Evolutionary conservation across 1,140 invertebrate genomes (phyloP).

Genomic region (Lasaia peninsularis): DNA sequence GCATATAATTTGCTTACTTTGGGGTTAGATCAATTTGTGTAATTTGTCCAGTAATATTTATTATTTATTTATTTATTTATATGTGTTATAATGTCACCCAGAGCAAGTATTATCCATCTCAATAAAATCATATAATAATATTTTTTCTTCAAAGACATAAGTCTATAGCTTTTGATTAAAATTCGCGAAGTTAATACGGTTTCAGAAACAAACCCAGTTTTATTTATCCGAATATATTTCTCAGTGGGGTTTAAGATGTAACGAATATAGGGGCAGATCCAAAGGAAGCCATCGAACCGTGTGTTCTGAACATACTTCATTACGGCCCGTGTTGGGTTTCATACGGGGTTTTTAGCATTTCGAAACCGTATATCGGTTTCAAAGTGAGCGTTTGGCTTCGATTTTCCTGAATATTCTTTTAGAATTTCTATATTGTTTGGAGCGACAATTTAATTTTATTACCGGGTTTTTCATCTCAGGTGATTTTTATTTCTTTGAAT

Average conservation of each 20-base stretch:
- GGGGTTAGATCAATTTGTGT: too few relatives aligned
- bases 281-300: slow-evolving; percentile 45
- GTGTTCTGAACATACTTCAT: slow-evolving; percentile 56
- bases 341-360: slow-evolving; percentile 14
- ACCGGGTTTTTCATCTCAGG: too few relatives aligned
- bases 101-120: slow-evolving; percentile 12
- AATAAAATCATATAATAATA: slow-evolving; percentile 10
- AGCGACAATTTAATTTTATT: background rate
- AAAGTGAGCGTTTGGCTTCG: background rate
- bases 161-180: slow-evolving; percentile 21
- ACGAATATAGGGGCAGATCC: slow-evolving; percentile 34
- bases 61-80: too few relatives aligned
- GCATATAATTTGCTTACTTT: too few relatives aligned
- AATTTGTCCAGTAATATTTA: too few relatives aligned
- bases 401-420: background rate
- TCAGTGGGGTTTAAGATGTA: slow-evolving; percentile 28
- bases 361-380: slow-evolving; percentile 5
- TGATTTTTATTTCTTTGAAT: too few relatives aligned
- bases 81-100: background rate
- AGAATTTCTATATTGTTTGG: background rate
- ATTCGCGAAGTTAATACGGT: slow-evolving; percentile 31
- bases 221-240: slow-evolving; percentile 36
- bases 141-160: slow-evolving; percentile 9
- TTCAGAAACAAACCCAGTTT: slow-evolving; percentile 30
- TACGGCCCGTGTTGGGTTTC: slow-evolving; percentile 34